phyloP scores from a whole-genome alignment of 2,113 vertebrate genomes.

The Hylia prasina region DNA sequence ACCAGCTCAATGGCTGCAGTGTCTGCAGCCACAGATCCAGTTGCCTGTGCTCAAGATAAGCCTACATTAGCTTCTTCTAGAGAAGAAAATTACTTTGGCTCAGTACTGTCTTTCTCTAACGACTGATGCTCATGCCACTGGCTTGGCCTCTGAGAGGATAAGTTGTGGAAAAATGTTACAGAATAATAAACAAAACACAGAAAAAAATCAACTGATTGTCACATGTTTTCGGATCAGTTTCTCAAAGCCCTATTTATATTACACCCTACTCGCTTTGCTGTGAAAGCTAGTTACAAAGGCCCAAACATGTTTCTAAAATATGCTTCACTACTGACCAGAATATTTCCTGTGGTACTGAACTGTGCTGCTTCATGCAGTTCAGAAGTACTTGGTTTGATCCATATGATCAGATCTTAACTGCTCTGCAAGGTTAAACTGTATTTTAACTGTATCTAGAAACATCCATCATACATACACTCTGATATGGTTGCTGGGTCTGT shows the following conservation, averaged over 20 bases:
- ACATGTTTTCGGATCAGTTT: background rate
- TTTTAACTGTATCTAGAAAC: background rate
- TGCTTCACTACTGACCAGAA: fast-evolving
- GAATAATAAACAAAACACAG: background rate
- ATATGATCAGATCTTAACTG: background rate
- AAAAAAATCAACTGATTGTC: background rate
- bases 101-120: background rate
- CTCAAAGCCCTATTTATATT: background rate
- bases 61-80: background rate
- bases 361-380: fast-evolving
- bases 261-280: background rate
- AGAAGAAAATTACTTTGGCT: background rate
- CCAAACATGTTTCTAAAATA: background rate
- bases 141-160: background rate
- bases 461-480: background rate
- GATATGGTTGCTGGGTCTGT: fast-evolving
- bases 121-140: fast-evolving
- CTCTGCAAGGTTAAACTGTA: background rate
- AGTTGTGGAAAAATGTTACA: background rate
- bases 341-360: background rate
- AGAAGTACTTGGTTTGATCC: background rate
- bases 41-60: background rate
- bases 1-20: background rate
- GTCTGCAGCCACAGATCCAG: background rate
- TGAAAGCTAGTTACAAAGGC: background rate